Conservation (phyloP, 2,888 invertebrate species). For the Nephrotoma appendiculata region DNA sequence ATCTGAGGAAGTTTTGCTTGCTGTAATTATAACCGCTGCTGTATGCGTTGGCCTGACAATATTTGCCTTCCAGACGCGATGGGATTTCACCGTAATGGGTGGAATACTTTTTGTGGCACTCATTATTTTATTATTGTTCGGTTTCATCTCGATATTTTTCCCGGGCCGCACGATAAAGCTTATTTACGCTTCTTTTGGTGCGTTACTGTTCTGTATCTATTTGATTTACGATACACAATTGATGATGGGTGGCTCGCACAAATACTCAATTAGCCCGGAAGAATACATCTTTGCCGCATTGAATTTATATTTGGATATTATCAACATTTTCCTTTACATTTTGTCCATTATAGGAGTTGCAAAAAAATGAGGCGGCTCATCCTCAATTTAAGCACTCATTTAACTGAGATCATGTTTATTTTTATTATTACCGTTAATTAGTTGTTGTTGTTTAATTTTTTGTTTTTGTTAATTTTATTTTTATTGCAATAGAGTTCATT, state of each 20-base stretch:
- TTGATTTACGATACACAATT: conserved; percentile 85
- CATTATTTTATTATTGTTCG: conserved; percentile 63
- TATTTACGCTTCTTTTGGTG: conserved; percentile 74
- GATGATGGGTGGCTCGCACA: conserved; percentile 84
- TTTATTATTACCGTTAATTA: no score
- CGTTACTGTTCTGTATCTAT: conserved; percentile 76
- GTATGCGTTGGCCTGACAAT: conserved; percentile 74
- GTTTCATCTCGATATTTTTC: conserved; percentile 52
- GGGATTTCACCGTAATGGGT: conserved; percentile 68
- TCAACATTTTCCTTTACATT: conserved; percentile 82
- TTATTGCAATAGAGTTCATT: no score
- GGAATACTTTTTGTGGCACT: conserved; percentile 61
- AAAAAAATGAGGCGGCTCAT: neutral
- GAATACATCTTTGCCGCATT: conserved; percentile 90
- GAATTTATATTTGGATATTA: conserved; percentile 76
- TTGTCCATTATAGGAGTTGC: conserved; percentile 46
- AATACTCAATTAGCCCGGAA: conserved; percentile 79
- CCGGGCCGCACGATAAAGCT: conserved; percentile 44
- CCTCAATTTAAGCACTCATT: neutral
- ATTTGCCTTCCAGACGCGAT: conserved; percentile 88
- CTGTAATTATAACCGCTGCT: conserved; percentile 77
- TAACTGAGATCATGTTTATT: no score
- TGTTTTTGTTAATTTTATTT: no score
- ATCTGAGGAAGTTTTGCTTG: conserved; percentile 60
- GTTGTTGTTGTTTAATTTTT: no score